Percentiles rank a stretch among this genome's conserved stretches.
phyloP scores from a whole-genome alignment of 2,113 vertebrate species.

The Poecile atricapillus region DNA sequence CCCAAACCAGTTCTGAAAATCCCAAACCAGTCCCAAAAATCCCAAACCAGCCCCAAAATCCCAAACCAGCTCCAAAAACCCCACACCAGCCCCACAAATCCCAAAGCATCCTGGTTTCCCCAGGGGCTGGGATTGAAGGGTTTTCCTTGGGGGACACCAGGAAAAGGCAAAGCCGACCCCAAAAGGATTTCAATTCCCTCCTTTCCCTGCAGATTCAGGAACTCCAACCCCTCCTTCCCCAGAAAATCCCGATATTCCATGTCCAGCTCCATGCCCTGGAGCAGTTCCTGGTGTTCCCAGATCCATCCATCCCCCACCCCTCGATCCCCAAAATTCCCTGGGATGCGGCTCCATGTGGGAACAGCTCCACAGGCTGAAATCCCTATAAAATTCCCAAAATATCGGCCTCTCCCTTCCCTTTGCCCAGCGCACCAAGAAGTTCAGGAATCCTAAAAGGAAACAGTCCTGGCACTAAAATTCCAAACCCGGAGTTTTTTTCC shows the following conservation, averaged over 20 bases:
- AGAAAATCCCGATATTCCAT: background rate
- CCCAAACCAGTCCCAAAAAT: rapidly evolving
- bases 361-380: background rate
- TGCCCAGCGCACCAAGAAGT: background rate
- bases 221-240: no score
- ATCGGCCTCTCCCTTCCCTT: background rate
- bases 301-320: no score
- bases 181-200: background rate
- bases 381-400: rapidly evolving
- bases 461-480: background rate
- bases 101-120: background rate
- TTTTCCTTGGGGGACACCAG: background rate
- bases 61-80: rapidly evolving
- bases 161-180: background rate
- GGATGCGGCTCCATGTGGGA: background rate
- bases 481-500: background rate
- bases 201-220: background rate
- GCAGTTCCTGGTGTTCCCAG: background rate
- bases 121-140: background rate
- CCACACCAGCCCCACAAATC: background rate
- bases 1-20: rapidly evolving
- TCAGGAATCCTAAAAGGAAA: background rate
- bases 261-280: background rate
- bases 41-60: rapidly evolving
- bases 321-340: background rate